These are phyloP conservation scores for Jaculus jaculus DNA, from an alignment of 2,113 vertebrate genomes.

Conservation along the genomic window DNA sequence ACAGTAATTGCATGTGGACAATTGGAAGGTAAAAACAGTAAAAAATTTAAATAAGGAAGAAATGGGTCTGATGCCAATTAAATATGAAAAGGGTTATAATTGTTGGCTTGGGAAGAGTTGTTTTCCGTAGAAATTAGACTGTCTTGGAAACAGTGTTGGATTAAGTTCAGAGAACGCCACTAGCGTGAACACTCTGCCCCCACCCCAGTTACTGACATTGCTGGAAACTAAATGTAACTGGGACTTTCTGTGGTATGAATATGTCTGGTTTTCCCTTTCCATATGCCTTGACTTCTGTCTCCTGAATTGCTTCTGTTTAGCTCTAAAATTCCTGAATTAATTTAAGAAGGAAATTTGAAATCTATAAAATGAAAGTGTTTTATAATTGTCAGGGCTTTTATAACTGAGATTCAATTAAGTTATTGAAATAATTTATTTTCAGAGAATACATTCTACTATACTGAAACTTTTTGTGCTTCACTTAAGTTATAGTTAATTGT, in stretches of 20 bases:
- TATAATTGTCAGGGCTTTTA: constrained; percentile 26
- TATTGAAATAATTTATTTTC: constrained; percentile 31
- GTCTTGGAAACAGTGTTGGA: constrained; percentile 56
- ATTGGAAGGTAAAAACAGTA: constrained; percentile 41
- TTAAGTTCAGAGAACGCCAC: constrained; percentile 46
- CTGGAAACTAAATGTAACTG: constrained; percentile 45
- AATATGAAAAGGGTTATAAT: constrained; percentile 52
- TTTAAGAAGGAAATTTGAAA: constrained; percentile 60
- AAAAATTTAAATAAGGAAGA: constrained; percentile 26
- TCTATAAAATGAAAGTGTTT: constrained; percentile 27
- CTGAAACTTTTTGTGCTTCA: constrained; percentile 24
- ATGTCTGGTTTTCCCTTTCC: constrained; percentile 54
- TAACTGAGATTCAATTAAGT: constrained; percentile 38
- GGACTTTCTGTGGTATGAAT: neutral
- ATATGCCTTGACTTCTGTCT: neutral
- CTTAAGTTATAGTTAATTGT: constrained; percentile 46
- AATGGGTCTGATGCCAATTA: constrained; percentile 48
- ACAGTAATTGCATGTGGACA: constrained; percentile 18
- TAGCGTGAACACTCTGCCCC: neutral
- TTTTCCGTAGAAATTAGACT: constrained; percentile 68
- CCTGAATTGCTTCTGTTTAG: constrained; percentile 59
- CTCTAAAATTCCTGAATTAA: constrained; percentile 63
- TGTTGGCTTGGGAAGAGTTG: neutral
- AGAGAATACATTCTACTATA: constrained; percentile 13
- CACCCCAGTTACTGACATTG: constrained; percentile 5